Percentiles rank a stretch among this genome's conserved stretches.
Evolutionary conservation across 1,140 invertebrate genomes (phyloP).

Genomic region (Mesaphorura yosii): DNA sequence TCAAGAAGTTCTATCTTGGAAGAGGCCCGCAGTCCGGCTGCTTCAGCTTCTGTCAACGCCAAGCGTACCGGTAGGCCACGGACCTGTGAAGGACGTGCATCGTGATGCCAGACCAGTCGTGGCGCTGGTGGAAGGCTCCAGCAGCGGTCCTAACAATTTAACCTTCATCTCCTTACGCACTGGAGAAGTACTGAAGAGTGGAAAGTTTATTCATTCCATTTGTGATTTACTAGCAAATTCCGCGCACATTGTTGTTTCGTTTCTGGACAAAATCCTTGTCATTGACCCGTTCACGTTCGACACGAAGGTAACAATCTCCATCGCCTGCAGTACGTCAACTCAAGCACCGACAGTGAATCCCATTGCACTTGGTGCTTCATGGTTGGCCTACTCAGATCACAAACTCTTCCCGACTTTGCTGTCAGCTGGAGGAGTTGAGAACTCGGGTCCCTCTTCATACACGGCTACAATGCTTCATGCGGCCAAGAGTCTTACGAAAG

Average conservation of each 20-base stretch:
- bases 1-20: slow-evolving; percentile 78
- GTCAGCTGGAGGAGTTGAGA: slow-evolving; percentile 66
- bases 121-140: slow-evolving; percentile 71
- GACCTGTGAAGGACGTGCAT: slow-evolving; percentile 50
- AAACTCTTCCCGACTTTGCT: slow-evolving; percentile 66
- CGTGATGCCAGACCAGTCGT: slow-evolving; percentile 68
- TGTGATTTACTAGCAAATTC: slow-evolving; percentile 74
- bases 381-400: slow-evolving; percentile 68
- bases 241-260: slow-evolving; percentile 69
- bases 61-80: neutral
- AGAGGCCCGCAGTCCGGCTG: slow-evolving; percentile 70
- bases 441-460: slow-evolving; percentile 59
- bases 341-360: slow-evolving; percentile 61
- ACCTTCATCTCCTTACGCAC: slow-evolving; percentile 80
- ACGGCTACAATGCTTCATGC: slow-evolving; percentile 90
- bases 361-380: slow-evolving; percentile 62
- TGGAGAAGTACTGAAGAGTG: slow-evolving; percentile 75
- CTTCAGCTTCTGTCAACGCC: slow-evolving; percentile 73
- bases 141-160: slow-evolving; percentile 64
- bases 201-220: slow-evolving; percentile 84
- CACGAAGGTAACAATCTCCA: slow-evolving; percentile 71
- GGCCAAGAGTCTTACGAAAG: slow-evolving; percentile 79
- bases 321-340: slow-evolving; percentile 77
- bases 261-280: slow-evolving; percentile 77
- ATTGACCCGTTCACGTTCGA: slow-evolving; percentile 80